Conservation (phyloP, 2,888 invertebrate genomes). For the Thecophora atra region DNA sequence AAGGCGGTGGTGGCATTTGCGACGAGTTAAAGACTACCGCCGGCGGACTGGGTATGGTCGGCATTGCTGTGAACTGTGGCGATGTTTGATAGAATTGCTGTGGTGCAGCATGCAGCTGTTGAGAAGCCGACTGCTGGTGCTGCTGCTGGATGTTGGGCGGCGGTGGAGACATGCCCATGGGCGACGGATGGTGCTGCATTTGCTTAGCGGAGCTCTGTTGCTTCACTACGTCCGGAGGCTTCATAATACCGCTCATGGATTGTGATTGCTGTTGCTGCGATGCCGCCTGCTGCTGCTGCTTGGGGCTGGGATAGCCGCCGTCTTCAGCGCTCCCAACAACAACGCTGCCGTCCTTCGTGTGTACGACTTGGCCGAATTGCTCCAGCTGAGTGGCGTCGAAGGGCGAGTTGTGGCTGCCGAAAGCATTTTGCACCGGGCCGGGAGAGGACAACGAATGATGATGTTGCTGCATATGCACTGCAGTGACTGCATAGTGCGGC, state of each 20-base stretch:
- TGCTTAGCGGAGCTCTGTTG: conserved; percentile 69
- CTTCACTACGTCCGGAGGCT: conserved; percentile 61
- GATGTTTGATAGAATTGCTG: conserved; percentile 74
- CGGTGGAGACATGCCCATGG: conserved; percentile 67
- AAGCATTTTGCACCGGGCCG: conserved; percentile 54
- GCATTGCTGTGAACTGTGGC: conserved; percentile 78
- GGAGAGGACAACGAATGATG: conserved; percentile 65
- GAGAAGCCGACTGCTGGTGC: conserved; percentile 67
- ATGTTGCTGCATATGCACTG: conserved; percentile 64
- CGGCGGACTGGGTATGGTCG: conserved; percentile 87
- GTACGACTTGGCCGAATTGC: conserved; percentile 52
- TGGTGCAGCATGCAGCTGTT: conserved; percentile 66
- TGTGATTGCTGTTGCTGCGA: conserved; percentile 45
- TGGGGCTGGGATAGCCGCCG: conserved; percentile 68
- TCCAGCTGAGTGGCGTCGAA: conserved; percentile 62
- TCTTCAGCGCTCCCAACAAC: conserved; percentile 47
- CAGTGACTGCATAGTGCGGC: conserved; percentile 60
- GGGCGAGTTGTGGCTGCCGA: conserved; percentile 54
- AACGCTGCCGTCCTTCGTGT: conserved; percentile 42
- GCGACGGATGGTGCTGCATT: conserved; percentile 65
- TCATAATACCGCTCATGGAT: conserved; percentile 40
- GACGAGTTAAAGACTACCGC: conserved; percentile 81
- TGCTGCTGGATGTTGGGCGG: conserved; percentile 69
- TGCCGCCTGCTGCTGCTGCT: conserved; percentile 47
- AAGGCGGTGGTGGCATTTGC: conserved; percentile 73